Conservation (phyloP, 2,113 vertebrate species). For the Labeo rohita region DNA sequence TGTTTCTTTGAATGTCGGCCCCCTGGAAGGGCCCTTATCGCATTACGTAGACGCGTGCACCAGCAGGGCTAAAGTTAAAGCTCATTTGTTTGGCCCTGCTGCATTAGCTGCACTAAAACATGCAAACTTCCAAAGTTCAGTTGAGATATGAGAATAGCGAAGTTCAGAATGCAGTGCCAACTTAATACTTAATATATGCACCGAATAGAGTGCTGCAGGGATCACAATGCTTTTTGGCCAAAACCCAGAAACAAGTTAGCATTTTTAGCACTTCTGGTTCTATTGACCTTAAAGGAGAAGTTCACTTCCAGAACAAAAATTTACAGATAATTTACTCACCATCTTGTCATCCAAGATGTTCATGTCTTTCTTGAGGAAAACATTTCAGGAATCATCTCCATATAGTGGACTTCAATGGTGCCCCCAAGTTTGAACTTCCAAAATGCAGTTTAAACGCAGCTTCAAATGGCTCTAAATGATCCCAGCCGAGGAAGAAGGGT, state of each 20-base stretch:
- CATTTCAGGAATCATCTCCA: too few species aligned
- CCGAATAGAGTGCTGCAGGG: not conserved
- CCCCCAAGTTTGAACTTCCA: too few species aligned
- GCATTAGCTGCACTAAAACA: constrained; percentile 3
- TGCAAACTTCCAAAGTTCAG: not conserved
- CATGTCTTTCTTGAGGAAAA: too few species aligned
- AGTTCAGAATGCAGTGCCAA: not conserved
- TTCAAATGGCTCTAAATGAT: too few species aligned
- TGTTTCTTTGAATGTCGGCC: not conserved
- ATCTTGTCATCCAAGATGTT: too few species aligned
- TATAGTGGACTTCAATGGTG: too few species aligned
- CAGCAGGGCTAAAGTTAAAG: constrained; percentile 1
- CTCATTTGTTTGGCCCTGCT: constrained; percentile 24
- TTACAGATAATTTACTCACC: too few species aligned
- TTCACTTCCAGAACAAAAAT: too few species aligned
- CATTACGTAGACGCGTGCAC: not conserved
- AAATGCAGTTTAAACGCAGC: too few species aligned
- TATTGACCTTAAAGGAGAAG: too few species aligned
- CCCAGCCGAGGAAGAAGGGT: too few species aligned
- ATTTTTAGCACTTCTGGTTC: not conserved
- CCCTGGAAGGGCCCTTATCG: constrained; percentile 14
- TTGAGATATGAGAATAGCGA: not conserved
- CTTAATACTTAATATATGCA: too few species aligned
- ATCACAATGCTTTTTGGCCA: not conserved
- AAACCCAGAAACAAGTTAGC: not conserved